These are phyloP conservation scores for Notolabrus celidotus DNA, from an alignment of 2,797 vertebrate genomes.

Conservation along the genomic window DNA sequence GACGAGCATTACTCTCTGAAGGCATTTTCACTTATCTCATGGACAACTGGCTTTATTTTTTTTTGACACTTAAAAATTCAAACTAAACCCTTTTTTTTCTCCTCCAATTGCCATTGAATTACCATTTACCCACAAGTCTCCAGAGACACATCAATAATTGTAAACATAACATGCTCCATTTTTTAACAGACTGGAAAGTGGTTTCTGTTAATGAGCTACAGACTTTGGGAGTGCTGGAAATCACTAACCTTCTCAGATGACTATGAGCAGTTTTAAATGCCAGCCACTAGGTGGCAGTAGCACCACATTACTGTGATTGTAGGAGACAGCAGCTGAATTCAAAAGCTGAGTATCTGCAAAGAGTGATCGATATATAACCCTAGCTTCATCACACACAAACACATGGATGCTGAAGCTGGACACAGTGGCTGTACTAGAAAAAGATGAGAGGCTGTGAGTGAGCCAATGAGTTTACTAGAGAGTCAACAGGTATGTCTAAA, in stretches of 20 bases:
- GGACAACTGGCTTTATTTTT: constrained; percentile 33
- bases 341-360: constrained; percentile 24
- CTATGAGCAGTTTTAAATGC: constrained; percentile 58
- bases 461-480: constrained; percentile 1
- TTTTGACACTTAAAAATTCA: constrained; percentile 32
- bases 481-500: neutral
- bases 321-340: constrained; percentile 27
- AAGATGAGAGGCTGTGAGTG: constrained; percentile 22
- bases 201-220: constrained; percentile 46
- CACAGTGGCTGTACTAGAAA: neutral
- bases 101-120: neutral
- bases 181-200: constrained; percentile 17
- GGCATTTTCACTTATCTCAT: constrained; percentile 12
- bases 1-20: constrained; percentile 28
- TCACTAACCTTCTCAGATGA: constrained; percentile 63
- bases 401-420: constrained; percentile 21
- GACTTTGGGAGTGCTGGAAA: constrained; percentile 48
- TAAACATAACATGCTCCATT: constrained; percentile 7
- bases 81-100: constrained; percentile 18
- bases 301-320: constrained; percentile 67
- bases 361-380: constrained; percentile 48
- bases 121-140: constrained; percentile 7
- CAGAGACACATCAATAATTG: constrained; percentile 25
- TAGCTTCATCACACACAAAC: constrained; percentile 15
- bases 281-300: constrained; percentile 85